Evolutionary conservation across 2,113 vertebrate species (phyloP).

Genomic region (Athene noctua): DNA sequence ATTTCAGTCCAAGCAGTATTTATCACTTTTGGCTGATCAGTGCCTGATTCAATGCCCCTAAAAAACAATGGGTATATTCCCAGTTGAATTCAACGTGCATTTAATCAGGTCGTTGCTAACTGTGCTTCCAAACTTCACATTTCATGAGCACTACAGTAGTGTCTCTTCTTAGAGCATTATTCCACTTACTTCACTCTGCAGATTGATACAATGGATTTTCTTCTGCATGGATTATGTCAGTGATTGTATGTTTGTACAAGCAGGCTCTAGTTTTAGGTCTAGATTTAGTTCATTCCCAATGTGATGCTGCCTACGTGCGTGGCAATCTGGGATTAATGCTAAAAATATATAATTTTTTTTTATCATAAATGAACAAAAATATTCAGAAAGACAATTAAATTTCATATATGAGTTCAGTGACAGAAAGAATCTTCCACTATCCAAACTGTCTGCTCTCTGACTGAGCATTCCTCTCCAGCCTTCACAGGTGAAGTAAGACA

Average conservation of each 20-base stretch:
- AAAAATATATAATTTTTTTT: slow-evolving; percentile 39
- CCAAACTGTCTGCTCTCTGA: not conserved
- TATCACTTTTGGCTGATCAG: not conserved
- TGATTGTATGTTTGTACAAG: slow-evolving; percentile 29
- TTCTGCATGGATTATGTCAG: slow-evolving; percentile 13
- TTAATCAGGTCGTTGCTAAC: slow-evolving; percentile 31
- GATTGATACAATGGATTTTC: not conserved
- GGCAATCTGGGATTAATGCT: slow-evolving; percentile 28
- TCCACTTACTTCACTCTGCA: slow-evolving; percentile 2
- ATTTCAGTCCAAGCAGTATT: slow-evolving; percentile 13
- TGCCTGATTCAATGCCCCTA: not conserved
- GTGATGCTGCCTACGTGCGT: slow-evolving; percentile 2
- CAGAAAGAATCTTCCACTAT: not conserved
- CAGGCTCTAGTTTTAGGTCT: not conserved
- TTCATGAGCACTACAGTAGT: not conserved
- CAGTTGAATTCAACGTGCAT: not conserved
- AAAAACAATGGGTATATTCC: not conserved
- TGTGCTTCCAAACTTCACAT: slow-evolving; percentile 6
- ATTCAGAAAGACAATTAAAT: not conserved
- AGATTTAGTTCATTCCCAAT: not conserved
- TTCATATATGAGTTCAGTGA: not conserved
- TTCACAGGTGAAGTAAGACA: not conserved
- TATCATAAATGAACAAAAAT: slow-evolving; percentile 32
- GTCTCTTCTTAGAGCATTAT: slow-evolving; percentile 10
- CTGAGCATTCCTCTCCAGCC: not conserved